Evolutionary conservation across 2,113 vertebrate species (phyloP).

Genomic region (Riparia riparia): DNA sequence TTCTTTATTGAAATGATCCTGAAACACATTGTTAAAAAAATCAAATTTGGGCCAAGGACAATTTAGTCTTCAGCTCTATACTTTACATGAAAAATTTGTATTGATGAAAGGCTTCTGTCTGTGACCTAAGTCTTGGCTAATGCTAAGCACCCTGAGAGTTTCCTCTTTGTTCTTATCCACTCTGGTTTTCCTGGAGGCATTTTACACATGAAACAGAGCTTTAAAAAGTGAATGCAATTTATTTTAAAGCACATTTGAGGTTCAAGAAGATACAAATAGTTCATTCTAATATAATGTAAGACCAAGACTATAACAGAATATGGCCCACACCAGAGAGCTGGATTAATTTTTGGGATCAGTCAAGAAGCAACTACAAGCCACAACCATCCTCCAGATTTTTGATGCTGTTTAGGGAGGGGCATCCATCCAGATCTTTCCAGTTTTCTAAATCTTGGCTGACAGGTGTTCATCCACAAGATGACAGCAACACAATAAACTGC

Average conservation of each 20-base stretch:
- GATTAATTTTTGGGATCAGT: not conserved
- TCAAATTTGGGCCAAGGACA: not conserved
- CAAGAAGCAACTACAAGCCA: not conserved
- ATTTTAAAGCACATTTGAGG: not conserved
- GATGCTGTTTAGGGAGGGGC: not conserved
- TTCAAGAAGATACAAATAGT: not conserved
- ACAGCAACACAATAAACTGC: not conserved
- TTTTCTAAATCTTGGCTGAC: not conserved
- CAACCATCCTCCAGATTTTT: not conserved
- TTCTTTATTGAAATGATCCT: not conserved
- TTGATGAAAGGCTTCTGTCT: not conserved
- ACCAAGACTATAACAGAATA: not conserved
- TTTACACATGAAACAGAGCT: not conserved
- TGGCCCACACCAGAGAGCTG: not conserved
- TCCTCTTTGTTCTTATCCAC: not conserved
- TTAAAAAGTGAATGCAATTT: not conserved
- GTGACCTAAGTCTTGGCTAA: not conserved
- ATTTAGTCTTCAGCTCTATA: not conserved
- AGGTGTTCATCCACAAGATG: not conserved
- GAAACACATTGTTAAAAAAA: not conserved
- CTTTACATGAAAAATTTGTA: not conserved
- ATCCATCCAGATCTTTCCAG: not conserved
- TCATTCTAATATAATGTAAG: not conserved
- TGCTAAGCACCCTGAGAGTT: not conserved
- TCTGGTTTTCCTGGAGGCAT: not conserved